Evolutionary conservation across 2,888 invertebrate species (phyloP), one percentile per base, ranked within the genome.

Genomic region (Tetanocera ferruginea): DNA sequence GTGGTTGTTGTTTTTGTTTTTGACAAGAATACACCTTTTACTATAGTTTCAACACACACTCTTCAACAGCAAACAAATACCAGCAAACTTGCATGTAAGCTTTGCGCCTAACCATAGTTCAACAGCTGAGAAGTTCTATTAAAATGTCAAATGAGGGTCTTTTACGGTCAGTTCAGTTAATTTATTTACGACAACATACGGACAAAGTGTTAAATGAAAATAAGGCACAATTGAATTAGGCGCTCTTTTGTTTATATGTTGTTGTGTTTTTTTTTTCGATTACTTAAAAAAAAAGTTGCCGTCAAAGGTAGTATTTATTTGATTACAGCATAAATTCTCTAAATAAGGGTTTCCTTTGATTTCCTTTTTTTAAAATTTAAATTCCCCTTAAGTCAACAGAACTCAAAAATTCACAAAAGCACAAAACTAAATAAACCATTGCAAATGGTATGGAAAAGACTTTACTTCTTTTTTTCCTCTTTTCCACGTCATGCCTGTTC

Each of bases 351-450:
- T 43, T 43, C 43, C 43, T 43, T 11, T 57, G 23, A 57, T 5
- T 8, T 57, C 43, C 14, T 43, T 23, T 14, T n/a, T n/a, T 64
- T 31, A 74, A 57, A 78, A 81, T 76, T 79, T 80, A 80, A 78
- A 80, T 81, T 80, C 70, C 79, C 57, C 79, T 1, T 79, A 80
- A 80, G 80, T 80, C 79, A 81, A 80, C 79, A 82, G 78, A 76
- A 77, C 80, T 81, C 77, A 80, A 79, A 82, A 82, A 81, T 82
- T 78, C 80, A 82, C 82, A 84, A 85, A 86, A 86, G 85, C 83
- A 85, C 85, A 86, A 88, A 86, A 88, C 87, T 88, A 88, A 88
- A 87, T 85, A 87, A 87, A 85, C 85, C 84, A 81, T 78, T 83
- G 14, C 37, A 66, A 34, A 66, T 11, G 8, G 55, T 19, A 55